Percentiles rank a stretch among this genome's conserved stretches.
Conservation (phyloP, 2,888 invertebrate species). For the Lampropteryx suffumata region DNA sequence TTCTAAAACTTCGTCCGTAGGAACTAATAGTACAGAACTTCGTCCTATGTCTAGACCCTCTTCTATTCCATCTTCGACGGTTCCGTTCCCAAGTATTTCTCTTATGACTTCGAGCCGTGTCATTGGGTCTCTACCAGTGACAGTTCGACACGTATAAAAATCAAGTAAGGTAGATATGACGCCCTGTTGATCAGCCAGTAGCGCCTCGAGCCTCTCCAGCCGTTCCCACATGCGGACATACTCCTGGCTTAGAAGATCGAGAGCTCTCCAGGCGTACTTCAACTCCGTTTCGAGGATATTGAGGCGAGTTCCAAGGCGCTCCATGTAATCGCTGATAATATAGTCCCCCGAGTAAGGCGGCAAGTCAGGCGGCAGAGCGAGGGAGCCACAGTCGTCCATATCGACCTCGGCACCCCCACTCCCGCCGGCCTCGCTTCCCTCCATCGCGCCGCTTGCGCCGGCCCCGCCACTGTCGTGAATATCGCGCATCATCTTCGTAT, state of each 20-base stretch:
- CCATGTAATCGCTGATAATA: constrained; percentile 95
- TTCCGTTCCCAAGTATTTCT: constrained; percentile 85
- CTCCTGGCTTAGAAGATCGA: constrained; percentile 94
- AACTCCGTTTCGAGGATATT: constrained; percentile 95
- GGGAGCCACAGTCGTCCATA: constrained; percentile 81
- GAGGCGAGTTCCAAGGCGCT: constrained; percentile 92
- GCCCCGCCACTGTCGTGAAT: constrained; percentile 79
- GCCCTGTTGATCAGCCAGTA: constrained; percentile 94
- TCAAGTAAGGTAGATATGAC: constrained; percentile 94
- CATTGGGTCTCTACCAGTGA: constrained; percentile 78
- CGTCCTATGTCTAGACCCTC: constrained; percentile 84
- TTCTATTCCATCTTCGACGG: constrained; percentile 86
- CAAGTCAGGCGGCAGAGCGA: constrained; percentile 77
- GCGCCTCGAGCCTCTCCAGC: constrained; percentile 92
- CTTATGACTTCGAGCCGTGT: constrained; percentile 84
- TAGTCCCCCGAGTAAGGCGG: constrained; percentile 86
- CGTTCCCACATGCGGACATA: constrained; percentile 97
- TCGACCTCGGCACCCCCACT: constrained; percentile 80
- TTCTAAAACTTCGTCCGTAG: constrained; percentile 82
- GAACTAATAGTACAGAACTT: constrained; percentile 64
- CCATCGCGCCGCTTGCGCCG: constrained; percentile 77
- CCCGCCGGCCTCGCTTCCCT: constrained; percentile 81
- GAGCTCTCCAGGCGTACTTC: constrained; percentile 95
- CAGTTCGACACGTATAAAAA: constrained; percentile 85
- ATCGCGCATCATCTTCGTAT: constrained; percentile 81